phyloP scores from a whole-genome alignment of 2,888 invertebrate species.

The Limnephilus rhombicus region DNA sequence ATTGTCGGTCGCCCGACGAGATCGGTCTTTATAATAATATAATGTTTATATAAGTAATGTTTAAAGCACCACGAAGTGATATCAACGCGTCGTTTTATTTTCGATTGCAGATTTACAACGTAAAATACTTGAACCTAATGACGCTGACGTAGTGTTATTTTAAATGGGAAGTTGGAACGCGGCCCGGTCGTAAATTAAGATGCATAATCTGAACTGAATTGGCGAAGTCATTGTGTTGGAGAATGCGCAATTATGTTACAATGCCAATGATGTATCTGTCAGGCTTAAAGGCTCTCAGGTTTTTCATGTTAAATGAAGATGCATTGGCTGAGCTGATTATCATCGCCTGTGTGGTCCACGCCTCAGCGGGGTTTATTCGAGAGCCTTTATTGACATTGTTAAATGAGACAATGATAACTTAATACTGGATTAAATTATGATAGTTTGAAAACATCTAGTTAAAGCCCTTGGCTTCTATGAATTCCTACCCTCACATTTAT shows the following conservation, averaged over 20 bases:
- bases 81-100: constrained; percentile 26
- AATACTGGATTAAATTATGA: neutral
- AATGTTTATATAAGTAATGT: neutral
- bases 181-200: constrained; percentile 12
- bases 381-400: neutral
- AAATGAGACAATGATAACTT: neutral
- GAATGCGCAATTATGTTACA: constrained; percentile 35
- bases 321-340: neutral
- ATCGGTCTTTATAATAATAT: neutral
- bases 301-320: constrained; percentile 18
- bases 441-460: neutral
- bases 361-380: neutral
- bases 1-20: neutral
- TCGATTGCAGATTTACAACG: constrained; percentile 32
- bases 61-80: neutral
- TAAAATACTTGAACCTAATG: constrained; percentile 44
- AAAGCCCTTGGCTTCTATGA: neutral
- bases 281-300: neutral
- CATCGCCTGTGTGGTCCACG: neutral
- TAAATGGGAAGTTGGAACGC: neutral
- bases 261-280: constrained; percentile 21
- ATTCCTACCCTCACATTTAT: neutral
- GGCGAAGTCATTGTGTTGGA: constrained; percentile 34
- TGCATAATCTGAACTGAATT: constrained; percentile 12
- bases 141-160: constrained; percentile 47